Percentiles rank a stretch among this genome's conserved stretches.
Evolutionary conservation across 2,888 invertebrate species (phyloP).

Genomic region (Rugalucina vietnamica): DNA sequence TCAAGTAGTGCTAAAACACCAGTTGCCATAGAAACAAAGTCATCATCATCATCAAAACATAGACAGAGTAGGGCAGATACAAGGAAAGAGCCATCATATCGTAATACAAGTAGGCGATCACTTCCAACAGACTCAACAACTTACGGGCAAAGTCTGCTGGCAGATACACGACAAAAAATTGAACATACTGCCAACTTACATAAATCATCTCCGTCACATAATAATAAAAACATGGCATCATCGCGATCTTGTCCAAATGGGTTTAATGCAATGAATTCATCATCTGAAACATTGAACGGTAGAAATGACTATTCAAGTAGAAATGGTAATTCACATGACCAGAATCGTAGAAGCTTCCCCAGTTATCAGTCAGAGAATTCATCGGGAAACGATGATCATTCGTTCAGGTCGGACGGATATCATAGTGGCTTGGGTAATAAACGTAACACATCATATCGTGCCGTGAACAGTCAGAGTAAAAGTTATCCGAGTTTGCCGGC

Average conservation of each 20-base stretch:
- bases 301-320: conserved; percentile 21
- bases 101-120: conserved; percentile 49
- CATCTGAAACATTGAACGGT: conserved; percentile 65
- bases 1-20: conserved; percentile 13
- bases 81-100: conserved; percentile 58
- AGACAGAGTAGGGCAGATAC: conserved; percentile 47
- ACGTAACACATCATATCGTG: conserved; percentile 61
- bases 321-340: conserved; percentile 9
- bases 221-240: conserved; percentile 52
- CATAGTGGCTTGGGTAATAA: conserved; percentile 71
- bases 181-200: conserved; percentile 24
- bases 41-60: conserved; percentile 5
- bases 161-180: neutral
- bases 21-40: conserved; percentile 4
- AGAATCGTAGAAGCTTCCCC: conserved; percentile 1
- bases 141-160: conserved; percentile 9
- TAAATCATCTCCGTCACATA: neutral
- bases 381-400: neutral
- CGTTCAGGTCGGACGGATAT: conserved; percentile 73
- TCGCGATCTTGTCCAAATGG: conserved; percentile 64
- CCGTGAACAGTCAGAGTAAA: conserved; percentile 64
- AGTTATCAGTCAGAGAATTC: conserved; percentile 5
- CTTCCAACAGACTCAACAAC: conserved; percentile 48
- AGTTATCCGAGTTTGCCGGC: conserved; percentile 64
- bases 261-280: conserved; percentile 64